Percentiles rank a stretch among this genome's conserved stretches.
Evolutionary conservation across 2,797 vertebrate genomes (phyloP).

Genomic region (Tapirus indicus): DNA sequence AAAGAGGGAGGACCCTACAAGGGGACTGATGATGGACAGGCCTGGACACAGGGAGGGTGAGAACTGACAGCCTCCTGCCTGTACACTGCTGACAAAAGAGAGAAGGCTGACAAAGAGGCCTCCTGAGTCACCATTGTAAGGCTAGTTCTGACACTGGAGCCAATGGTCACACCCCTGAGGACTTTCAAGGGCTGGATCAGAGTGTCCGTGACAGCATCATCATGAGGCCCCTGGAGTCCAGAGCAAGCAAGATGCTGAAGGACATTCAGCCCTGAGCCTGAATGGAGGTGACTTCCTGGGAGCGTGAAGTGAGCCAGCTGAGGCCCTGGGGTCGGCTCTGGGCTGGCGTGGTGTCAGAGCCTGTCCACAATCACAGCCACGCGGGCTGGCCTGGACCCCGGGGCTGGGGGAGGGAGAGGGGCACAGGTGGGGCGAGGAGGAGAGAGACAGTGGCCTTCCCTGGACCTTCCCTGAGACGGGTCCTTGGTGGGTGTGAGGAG

Average conservation of each 20-base stretch:
- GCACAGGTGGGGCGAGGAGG: fast-evolving
- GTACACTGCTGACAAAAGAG: not conserved
- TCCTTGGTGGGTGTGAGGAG: not conserved
- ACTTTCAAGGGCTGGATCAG: not conserved
- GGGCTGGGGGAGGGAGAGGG: not conserved
- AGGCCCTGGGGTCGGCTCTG: not conserved
- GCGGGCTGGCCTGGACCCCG: not conserved
- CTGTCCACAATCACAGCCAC: not conserved
- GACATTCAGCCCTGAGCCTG: not conserved
- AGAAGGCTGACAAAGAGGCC: not conserved
- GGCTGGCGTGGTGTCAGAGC: not conserved
- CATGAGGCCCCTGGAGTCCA: not conserved
- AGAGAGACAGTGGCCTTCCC: not conserved
- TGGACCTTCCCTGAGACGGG: not conserved
- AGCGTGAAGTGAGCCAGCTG: not conserved
- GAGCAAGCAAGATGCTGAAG: not conserved
- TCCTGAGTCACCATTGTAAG: not conserved
- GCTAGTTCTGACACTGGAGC: not conserved
- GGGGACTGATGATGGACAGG: fast-evolving
- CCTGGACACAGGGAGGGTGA: too few relatives aligned
- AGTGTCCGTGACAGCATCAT: not conserved
- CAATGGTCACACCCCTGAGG: not conserved
- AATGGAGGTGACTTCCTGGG: not conserved
- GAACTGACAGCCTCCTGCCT: not conserved
- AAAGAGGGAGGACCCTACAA: not conserved